These are phyloP conservation scores for Heterotilapia buettikoferi DNA, from an alignment of 2,113 vertebrate species.

Conservation along the genomic window DNA sequence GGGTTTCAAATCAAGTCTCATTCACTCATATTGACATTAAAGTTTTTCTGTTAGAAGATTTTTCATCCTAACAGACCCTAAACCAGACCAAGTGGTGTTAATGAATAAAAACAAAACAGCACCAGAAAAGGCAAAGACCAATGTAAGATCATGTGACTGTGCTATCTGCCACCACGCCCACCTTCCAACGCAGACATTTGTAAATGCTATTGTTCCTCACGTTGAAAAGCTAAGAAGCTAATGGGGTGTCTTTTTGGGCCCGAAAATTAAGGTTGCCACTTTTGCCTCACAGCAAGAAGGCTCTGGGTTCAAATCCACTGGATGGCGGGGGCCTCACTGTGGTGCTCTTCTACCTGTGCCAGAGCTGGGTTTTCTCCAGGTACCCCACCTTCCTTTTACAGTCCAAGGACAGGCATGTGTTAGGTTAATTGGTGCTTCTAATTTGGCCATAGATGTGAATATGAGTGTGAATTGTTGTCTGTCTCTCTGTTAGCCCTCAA, in stretches of 20 bases:
- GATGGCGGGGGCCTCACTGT: not conserved
- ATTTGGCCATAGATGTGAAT: not conserved
- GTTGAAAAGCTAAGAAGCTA: not conserved
- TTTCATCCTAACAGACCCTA: not conserved
- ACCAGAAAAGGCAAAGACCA: not conserved
- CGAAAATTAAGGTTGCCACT: not conserved
- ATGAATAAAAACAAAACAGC: not conserved
- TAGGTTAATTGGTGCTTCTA: not conserved
- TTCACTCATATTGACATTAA: not conserved
- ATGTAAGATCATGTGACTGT: not conserved
- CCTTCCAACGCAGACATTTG: fast-evolving
- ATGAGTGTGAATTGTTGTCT: not conserved
- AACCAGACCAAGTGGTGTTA: not conserved
- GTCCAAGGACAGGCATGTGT: not conserved
- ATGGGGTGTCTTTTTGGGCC: not conserved
- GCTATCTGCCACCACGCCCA: not conserved
- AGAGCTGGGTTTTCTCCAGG: not conserved
- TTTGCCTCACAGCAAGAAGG: not conserved
- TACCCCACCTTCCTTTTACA: not conserved
- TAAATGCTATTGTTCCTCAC: not conserved
- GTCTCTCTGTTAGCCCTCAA: not conserved
- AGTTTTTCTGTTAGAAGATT: not conserved
- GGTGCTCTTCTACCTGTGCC: not conserved
- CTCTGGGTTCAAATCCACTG: fast-evolving
- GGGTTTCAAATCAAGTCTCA: not conserved